Base-by-base conservation (phyloP, 2,888 invertebrate species). In the Chaetoderma sp. region DNA sequence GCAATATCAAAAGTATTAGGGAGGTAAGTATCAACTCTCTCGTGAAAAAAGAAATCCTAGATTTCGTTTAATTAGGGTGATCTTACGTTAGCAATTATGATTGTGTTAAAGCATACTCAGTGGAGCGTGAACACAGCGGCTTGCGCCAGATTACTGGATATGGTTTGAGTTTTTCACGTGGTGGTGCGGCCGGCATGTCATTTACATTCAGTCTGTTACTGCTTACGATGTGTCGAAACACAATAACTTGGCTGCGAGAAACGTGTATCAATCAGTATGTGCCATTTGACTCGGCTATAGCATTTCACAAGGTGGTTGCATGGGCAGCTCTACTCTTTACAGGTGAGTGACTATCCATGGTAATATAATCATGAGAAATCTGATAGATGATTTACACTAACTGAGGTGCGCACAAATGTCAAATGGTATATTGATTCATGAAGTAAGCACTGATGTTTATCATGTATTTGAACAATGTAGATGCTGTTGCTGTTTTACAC, bases 101-200 rank as follows among this genome's bases (percentile, higher is more conserved):
- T n/a, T n/a, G n/a, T n/a, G n/a, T 66, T 52, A 4, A 70, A 90
- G 90, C 87, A 80, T 90, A 89, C 81, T 86, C 89, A 0, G 86
- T 90, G 6, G 89, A 90, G 81, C 82, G 89, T 45, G 91, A 91
- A 76, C 90, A 90, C 78, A 86, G 87, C 27, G 91, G 91, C 16
- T 82, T 90, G n/a, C 82, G 90, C 58, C 87, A 88, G 64, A 88
- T 91, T 70, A 89, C 90, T 63, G 90, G 90, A 25, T 88, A 89
- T 75, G 90, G 90, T 10, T 89, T 91, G 21, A 88, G 90, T 25
- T 76, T 90, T 18, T 90, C 90, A 0, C 83, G 90, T 72, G 91
- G 90, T 23, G 90, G 90, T 0, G 91, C 91, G 1, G 90, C 90
- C 6, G 90, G 88, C 2, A 89, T 90, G 89, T 90, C 90, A 88